Evolutionary conservation across 2,113 vertebrate species (phyloP), one percentile per base, ranked within the genome.

Genomic region (Leptosomus discolor): DNA sequence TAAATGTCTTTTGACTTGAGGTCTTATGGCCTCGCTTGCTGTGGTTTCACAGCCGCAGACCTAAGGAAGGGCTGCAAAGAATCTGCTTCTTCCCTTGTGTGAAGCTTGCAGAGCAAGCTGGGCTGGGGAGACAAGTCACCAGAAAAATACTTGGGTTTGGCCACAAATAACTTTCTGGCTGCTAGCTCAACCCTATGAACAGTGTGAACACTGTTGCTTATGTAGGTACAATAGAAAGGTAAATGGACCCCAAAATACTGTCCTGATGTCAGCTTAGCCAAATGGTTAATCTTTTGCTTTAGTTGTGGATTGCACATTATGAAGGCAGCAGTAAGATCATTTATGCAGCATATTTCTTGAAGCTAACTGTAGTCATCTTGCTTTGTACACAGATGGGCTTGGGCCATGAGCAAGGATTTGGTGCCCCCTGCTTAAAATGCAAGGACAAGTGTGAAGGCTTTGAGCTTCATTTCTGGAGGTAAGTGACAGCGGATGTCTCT

Each of bases 381-480:
- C 9, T 92, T 65, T 97, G 46, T 97, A 96, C 65, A 41, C 98
- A 99, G 99, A 99, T 99, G 98, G 99, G 99, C 53, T 98, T 99
- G 73, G 99, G 99, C 50, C 99, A 99, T 11, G 99, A 99, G 85
- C 98, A 99, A 92, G 99, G 99, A 70, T 99, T 99, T 54, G 99
- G 99, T 96, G 99, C 99, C 4, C 93, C 99, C 41, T 99, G 99
- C 96, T 97, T 99, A 92, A 99, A 99, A 94, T 99, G 99, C 98
- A 99, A 99, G 97, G 99, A 99, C 64, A 99, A 99, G 95, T 99
- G 99, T 87, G 98, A 99, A 97, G 99, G 99, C 63, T 99, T 99
- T 50, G 99, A 99, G 92, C 99, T 99, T 95, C 99, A 99, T 85
- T 99, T 99, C 98, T 99, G 99, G 99, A 99, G 99, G 99, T 99